Evolutionary conservation across 2,888 invertebrate species (phyloP), one percentile per base, ranked within the genome.

Genomic region (Drosophila putrida): DNA sequence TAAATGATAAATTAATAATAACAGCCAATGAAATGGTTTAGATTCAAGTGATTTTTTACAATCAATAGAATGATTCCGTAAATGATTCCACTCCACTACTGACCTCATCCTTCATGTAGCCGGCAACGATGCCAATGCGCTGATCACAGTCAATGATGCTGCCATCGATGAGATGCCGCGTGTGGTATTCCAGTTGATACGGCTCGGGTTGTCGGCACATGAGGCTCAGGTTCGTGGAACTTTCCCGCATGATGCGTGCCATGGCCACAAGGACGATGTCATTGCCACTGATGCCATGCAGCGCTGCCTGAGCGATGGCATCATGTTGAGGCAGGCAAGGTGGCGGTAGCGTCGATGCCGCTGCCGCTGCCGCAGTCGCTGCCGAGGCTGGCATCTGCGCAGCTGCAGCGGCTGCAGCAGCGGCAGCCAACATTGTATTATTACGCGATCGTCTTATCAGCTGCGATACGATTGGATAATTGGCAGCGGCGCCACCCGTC

Each of bases 111-210:
- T 96, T 95, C 95, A 98, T 95, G 91, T 97, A 97, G 4, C 98
- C 98, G 61, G 96, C 96, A 11, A 98, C 96, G 61, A 97, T 93
- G 13, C 98, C 97, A 90, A 98, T 97, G 90, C 97, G 95, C 91
- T 98, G 97, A 92, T 98, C 98, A 92, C 96, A 96, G 91, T 96
- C 97, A 59, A 98, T 95, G 78, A 98, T 97, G 59, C 96, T 95
- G 6, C 98, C 98, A 93, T 98, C 97, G 61, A 97, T 95, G 64
- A 96, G 94, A 93, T 98, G 98, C 78, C 98, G 94, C 2, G 98
- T 98, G 89, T 96, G 95, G 92, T 98, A 98, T 91, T 98, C 98
- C 87, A 97, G 95, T 84, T 96, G 95, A 67, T 94, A 94, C 5
- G 95, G 94, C 85, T 96, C 95, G 67, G 95, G 92, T 43, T 96